These are phyloP conservation scores for Mirounga angustirostris DNA, from an alignment of 2,113 vertebrate species.

Conservation along the genomic window DNA sequence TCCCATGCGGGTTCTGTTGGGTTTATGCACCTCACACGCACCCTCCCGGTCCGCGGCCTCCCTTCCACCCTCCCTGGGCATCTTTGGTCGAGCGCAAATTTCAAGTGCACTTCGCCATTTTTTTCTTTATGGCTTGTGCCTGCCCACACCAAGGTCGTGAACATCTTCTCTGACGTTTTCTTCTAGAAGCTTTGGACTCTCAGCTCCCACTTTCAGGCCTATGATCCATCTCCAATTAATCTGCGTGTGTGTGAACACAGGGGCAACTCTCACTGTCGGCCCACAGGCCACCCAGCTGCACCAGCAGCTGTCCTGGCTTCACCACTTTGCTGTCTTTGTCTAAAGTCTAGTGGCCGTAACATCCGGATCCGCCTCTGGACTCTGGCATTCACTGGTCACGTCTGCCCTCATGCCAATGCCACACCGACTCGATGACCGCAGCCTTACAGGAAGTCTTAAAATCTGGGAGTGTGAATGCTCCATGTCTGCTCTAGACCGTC, in stretches of 20 bases:
- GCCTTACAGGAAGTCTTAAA: neutral
- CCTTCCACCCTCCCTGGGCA: neutral
- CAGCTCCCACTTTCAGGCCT: neutral
- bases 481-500: no score
- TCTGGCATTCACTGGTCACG: fast-evolving
- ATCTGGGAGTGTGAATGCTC: fast-evolving
- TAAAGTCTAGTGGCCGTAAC: fast-evolving
- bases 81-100: neutral
- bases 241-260: fast-evolving
- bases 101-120: neutral
- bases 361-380: fast-evolving
- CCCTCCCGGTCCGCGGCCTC: neutral
- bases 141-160: neutral
- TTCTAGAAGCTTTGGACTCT: neutral
- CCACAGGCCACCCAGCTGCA: neutral
- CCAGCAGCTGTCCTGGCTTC: neutral
- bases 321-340: neutral
- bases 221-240: fast-evolving
- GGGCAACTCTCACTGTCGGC: fast-evolving
- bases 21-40: no score
- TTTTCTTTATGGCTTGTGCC: neutral
- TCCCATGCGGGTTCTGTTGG: neutral
- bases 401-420: fast-evolving
- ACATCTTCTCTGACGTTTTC: neutral
- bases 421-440: fast-evolving